These are phyloP conservation scores for Glareola pratincola DNA, from an alignment of 2,113 vertebrate genomes.

Conservation along the genomic window DNA sequence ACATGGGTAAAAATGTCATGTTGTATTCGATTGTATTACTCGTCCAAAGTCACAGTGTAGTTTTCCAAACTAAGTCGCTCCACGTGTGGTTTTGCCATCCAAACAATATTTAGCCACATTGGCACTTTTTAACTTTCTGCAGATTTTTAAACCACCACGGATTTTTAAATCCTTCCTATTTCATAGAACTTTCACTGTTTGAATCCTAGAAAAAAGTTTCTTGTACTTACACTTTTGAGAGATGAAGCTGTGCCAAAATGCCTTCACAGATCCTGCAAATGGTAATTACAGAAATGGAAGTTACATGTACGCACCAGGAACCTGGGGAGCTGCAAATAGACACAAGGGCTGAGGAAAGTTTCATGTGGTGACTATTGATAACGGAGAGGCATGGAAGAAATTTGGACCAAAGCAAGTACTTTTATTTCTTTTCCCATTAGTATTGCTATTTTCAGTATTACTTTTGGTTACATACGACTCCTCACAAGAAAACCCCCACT, in stretches of 20 bases:
- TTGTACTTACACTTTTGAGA: not conserved
- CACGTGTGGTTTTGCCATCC: not conserved
- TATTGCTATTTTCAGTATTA: not conserved
- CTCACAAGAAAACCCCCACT: not conserved
- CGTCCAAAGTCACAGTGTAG: not conserved
- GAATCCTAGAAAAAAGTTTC: not conserved
- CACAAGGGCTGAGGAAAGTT: not conserved
- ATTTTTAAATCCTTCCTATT: not conserved
- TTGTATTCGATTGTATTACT: not conserved
- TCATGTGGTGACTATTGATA: not conserved
- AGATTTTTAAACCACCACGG: not conserved
- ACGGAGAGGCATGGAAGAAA: not conserved
- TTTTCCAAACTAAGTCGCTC: not conserved
- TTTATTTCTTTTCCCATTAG: not conserved
- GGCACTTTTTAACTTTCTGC: not conserved
- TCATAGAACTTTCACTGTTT: not conserved
- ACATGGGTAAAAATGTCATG: not conserved
- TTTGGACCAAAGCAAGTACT: not conserved
- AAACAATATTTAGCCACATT: not conserved
- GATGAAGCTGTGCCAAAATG: slow-evolving; percentile 28
- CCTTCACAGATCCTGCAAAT: slow-evolving; percentile 31
- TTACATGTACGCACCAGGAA: not conserved
- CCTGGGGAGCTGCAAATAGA: not conserved
- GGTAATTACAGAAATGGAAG: slow-evolving; percentile 27
- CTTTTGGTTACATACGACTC: not conserved